phyloP scores from a whole-genome alignment of 2,888 invertebrate species.

The Epinotia ramella region DNA sequence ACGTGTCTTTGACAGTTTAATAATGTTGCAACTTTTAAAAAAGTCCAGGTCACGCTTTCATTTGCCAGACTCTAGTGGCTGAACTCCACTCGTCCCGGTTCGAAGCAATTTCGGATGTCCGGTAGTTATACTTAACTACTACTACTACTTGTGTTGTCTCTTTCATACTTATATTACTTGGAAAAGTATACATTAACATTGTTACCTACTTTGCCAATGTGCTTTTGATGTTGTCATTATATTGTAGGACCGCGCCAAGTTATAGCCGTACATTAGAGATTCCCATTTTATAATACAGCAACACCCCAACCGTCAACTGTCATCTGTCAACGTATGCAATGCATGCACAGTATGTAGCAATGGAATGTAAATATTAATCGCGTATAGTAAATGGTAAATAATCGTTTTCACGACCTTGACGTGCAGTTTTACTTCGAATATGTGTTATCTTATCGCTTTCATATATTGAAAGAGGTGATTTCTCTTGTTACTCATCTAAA shows the following conservation, averaged over 20 bases:
- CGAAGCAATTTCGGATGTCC: too few species aligned
- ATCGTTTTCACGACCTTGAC: constrained; percentile 18
- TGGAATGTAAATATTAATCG: constrained; percentile 31
- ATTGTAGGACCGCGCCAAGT: not conserved
- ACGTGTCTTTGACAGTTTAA: too few species aligned
- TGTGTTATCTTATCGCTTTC: constrained; percentile 17
- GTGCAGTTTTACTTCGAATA: constrained; percentile 17
- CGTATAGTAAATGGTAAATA: constrained; percentile 14
- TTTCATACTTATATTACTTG: too few species aligned
- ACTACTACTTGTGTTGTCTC: too few species aligned
- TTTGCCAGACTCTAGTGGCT: too few species aligned
- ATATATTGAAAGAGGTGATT: not conserved
- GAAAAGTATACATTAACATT: too few species aligned
- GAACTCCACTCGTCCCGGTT: too few species aligned
- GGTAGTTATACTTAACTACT: too few species aligned
- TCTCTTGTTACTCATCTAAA: not conserved
- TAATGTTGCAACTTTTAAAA: too few species aligned
- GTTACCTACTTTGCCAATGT: too few species aligned
- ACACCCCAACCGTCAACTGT: not conserved
- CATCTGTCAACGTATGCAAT: not conserved
- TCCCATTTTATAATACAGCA: constrained; percentile 5
- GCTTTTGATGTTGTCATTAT: too few species aligned
- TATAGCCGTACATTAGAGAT: not conserved
- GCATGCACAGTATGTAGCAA: not conserved
- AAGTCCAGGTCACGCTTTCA: too few species aligned